Evolutionary conservation across 2,113 vertebrate genomes (phyloP), one percentile per base, ranked within the genome.

Genomic region (Pandion haliaetus): DNA sequence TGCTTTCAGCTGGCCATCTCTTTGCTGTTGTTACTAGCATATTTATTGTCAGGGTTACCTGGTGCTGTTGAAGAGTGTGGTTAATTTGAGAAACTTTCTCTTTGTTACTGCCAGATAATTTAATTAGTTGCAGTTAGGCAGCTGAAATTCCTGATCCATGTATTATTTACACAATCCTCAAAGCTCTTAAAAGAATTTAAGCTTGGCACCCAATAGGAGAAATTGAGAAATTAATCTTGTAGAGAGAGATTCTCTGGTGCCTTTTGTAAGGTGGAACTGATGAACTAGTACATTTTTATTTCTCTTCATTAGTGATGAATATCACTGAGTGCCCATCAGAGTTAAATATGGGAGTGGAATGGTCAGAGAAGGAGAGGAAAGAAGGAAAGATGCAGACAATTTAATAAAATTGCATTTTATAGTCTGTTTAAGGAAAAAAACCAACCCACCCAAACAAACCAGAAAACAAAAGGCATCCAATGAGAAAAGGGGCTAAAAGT

Each of bases 1-100:
- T 0, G 0, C 34, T 26, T 57, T 16, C 5, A 2, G 7, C 34
- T 57, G 65, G 36, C 34, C 38, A 17, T 31, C 38, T 63, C 88
- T 49, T 49, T 47, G 82, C 57, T 78, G 13, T 21, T 72, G 19
- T 45, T 52, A 15, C 61, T 15, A 28, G 44, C 13, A 2, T 32
- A 21, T 36, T 67, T 58, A 72, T 40, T 85, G 57, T 66, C 57
- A 73, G 74, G 34, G 49, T 92, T 77, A 80, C 67, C 66, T 94
- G 57, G 69, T 94, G 62, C 58, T 77, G 17, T 54, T 69, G 79
- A 26, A 59, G 57, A 69, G 21, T 6, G 40, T 76, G 42, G 34
- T 50, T 71, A 52, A 79, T 92, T 69, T 40, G 86, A 83, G 76
- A 86, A 77, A 45, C 18, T 65, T 72, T 58, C 20, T 65, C 59